phyloP scores from a whole-genome alignment of 2,888 invertebrate genomes.

The Ligdia adustata region DNA sequence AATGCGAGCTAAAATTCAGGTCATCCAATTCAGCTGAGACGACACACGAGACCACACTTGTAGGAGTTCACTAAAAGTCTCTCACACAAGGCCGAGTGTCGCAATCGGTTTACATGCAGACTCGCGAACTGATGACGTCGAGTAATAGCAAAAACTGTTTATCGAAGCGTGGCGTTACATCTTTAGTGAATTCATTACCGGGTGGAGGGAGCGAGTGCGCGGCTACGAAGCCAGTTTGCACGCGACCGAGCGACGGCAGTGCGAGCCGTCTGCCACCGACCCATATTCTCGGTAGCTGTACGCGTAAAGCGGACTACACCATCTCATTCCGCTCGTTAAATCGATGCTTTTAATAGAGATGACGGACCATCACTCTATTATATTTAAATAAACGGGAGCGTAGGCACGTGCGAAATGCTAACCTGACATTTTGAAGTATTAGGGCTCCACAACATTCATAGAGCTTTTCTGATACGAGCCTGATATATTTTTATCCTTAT shows the following conservation, averaged over 20 bases:
- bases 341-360: conserved; percentile 77
- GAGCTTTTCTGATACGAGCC: conserved; percentile 32
- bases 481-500: conserved; percentile 43
- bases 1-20: conserved; percentile 36
- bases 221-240: conserved; percentile 43
- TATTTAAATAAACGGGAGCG: conserved; percentile 59
- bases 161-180: conserved; percentile 49
- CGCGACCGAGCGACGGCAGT: conserved; percentile 32
- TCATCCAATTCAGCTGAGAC: conserved; percentile 29
- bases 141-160: conserved; percentile 44
- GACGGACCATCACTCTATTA: conserved; percentile 68
- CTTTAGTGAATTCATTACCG: conserved; percentile 57
- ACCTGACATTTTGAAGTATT: conserved; percentile 54
- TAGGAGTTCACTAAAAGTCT: conserved; percentile 34
- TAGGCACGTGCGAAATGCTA: conserved; percentile 60
- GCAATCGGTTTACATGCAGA: conserved; percentile 25
- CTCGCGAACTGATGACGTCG: conserved; percentile 25
- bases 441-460: conserved; percentile 37
- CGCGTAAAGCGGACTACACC: conserved; percentile 40
- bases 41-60: conserved; percentile 24
- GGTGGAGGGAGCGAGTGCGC: conserved; percentile 36
- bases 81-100: conserved; percentile 38
- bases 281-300: conserved; percentile 57
- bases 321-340: conserved; percentile 74
- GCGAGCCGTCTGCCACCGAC: conserved; percentile 53